Conservation (phyloP, 2,113 vertebrate genomes). For the zebrafish (Danio rerio) region GRCz12tu NC_133189.1:54541501-54542000, state of each 20-base stretch:
- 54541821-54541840: too few species aligned
- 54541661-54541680: conserved; percentile 45
- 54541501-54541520: conserved; percentile 11
- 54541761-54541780: conserved; percentile 14
- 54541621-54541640: conserved; percentile 53
- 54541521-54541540: not conserved
- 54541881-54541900: too few species aligned
- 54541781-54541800: too few species aligned
- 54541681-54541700: conserved; percentile 74
- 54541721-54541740: conserved; percentile 61
- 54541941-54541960: too few species aligned
- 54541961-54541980: too few species aligned
- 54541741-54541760: conserved; percentile 50
- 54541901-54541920: too few species aligned
- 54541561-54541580: conserved; percentile 67
- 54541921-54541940: too few species aligned
- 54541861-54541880: too few species aligned
- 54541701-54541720: conserved; percentile 71
- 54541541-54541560: conserved; percentile 72
- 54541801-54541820: too few species aligned
- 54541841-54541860: too few species aligned
- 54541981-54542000: too few species aligned
- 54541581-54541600: conserved; percentile 64
- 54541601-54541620: not conserved
- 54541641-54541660: conserved; percentile 66